A percentile compares a stretch with the other conserved stretches of the same genome.
Evolutionary conservation across 2,888 invertebrate genomes (phyloP).

Genomic region (Leistus spinibarbis): DNA sequence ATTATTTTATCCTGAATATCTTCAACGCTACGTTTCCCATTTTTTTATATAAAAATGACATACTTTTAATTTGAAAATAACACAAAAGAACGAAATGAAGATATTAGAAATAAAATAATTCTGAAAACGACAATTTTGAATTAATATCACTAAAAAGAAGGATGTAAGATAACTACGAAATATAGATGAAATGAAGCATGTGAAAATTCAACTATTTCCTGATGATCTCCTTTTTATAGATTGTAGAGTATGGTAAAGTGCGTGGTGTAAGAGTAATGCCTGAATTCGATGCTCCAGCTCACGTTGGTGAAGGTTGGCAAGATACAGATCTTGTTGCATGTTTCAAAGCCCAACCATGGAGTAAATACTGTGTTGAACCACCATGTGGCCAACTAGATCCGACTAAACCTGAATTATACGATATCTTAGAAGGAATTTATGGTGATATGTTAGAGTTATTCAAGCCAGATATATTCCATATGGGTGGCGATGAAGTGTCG

Average conservation of each 20-base stretch:
- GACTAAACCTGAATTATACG: constrained; percentile 70
- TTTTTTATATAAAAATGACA: background rate
- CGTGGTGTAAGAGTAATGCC: constrained; percentile 87
- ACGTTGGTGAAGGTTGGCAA: constrained; percentile 88
- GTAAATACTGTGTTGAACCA: constrained; percentile 75
- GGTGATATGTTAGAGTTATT: constrained; percentile 75
- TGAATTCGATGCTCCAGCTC: constrained; percentile 91
- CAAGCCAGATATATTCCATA: constrained; percentile 79
- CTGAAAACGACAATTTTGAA: too few species aligned
- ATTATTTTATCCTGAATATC: too few species aligned
- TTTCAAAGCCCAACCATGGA: constrained; percentile 79
- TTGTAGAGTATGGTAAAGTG: constrained; percentile 70
- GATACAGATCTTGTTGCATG: constrained; percentile 69
- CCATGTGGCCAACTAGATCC: constrained; percentile 87
- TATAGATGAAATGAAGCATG: too few species aligned
- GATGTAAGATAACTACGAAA: too few species aligned
- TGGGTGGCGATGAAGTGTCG: constrained; percentile 85
- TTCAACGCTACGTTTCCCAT: background rate
- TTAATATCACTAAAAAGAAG: too few species aligned
- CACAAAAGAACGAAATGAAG: too few species aligned
- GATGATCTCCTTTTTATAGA: constrained; percentile 41
- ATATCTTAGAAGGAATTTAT: constrained; percentile 71
- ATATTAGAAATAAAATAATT: too few species aligned
- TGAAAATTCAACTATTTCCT: background rate
- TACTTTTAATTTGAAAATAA: background rate